phyloP scores from a whole-genome alignment of 2,113 vertebrate genomes.

The Paracanthobrama guichenoti region DNA sequence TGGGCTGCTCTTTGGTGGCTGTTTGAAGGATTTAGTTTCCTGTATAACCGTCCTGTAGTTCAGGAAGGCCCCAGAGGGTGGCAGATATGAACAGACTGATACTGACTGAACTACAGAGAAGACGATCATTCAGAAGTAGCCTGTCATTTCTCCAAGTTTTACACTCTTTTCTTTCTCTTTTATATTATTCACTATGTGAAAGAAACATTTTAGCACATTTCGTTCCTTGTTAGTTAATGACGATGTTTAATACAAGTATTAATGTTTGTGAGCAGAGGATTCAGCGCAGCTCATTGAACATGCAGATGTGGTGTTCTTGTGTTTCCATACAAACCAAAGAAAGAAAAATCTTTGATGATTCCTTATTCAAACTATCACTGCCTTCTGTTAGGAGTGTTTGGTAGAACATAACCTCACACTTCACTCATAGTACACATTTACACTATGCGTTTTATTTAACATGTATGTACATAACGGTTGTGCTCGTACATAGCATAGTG shows the following conservation, averaged over 20 bases:
- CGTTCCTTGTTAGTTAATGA: constrained; percentile 56
- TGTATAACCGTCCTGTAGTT: constrained; percentile 54
- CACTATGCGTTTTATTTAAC: constrained; percentile 22
- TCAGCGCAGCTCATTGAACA: constrained; percentile 73
- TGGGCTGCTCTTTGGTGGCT: constrained; percentile 57
- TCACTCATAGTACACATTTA: constrained; percentile 26
- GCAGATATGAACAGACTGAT: constrained; percentile 46
- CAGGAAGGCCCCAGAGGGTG: constrained; percentile 45
- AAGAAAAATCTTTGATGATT: constrained; percentile 72
- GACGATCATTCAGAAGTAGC: constrained; percentile 38
- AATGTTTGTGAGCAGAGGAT: constrained; percentile 68
- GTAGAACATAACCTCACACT: constrained; percentile 41
- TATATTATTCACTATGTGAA: constrained; percentile 65
- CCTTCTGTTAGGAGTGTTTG: constrained; percentile 62
- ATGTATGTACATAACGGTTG: constrained; percentile 10
- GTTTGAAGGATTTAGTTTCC: constrained; percentile 59
- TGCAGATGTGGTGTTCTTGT: constrained; percentile 54
- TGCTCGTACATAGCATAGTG: not conserved
- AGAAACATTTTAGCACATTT: constrained; percentile 56
- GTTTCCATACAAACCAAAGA: constrained; percentile 67
- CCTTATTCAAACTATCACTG: constrained; percentile 71
- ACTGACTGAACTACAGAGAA: constrained; percentile 47
- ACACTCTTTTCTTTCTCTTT: constrained; percentile 54
- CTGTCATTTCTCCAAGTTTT: constrained; percentile 57
- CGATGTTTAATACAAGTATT: constrained; percentile 58